Percentiles rank a stretch among this genome's conserved stretches.
These are phyloP conservation scores for Laticauda colubrina DNA, from an alignment of 2,113 vertebrate genomes.

Conservation along the genomic window DNA sequence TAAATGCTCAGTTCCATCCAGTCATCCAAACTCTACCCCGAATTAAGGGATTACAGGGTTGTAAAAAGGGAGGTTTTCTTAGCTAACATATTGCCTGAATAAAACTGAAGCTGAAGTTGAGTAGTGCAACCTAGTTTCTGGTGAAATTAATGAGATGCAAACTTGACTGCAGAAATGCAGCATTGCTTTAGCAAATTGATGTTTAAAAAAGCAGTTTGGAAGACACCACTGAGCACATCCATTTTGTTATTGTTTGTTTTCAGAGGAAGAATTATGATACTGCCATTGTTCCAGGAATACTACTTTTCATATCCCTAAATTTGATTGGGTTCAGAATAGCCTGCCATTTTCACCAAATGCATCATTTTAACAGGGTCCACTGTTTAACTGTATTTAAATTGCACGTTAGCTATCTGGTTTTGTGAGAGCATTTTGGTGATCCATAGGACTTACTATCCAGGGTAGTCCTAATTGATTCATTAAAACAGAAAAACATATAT, in stretches of 20 bases:
- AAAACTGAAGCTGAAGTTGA: neutral
- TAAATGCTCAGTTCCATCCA: neutral
- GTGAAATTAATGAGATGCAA: constrained; percentile 17
- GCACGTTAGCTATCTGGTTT: neutral
- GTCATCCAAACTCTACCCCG: neutral
- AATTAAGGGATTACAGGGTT: neutral
- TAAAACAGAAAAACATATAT: neutral
- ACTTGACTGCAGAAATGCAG: constrained; percentile 5
- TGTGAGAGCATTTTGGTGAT: neutral
- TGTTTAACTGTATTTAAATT: constrained; percentile 22
- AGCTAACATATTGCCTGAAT: neutral
- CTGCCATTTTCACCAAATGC: neutral
- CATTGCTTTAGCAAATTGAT: constrained; percentile 7
- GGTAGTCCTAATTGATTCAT: neutral
- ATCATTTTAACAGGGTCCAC: constrained; percentile 1
- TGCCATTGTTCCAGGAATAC: neutral
- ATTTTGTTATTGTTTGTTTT: constrained; percentile 18
- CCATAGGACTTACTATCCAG: neutral
- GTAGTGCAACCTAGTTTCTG: neutral
- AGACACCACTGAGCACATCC: neutral
- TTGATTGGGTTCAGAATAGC: constrained; percentile 4
- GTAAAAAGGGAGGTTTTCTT: neutral
- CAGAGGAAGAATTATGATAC: constrained; percentile 5
- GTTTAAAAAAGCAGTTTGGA: constrained; percentile 15
- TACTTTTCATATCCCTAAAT: constrained; percentile 3